A percentile compares a stretch with the other conserved stretches of the same genome.
These are phyloP conservation scores for Chironomus striatipennis DNA, from an alignment of 1,140 invertebrate genomes.

Conservation along the genomic window DNA sequence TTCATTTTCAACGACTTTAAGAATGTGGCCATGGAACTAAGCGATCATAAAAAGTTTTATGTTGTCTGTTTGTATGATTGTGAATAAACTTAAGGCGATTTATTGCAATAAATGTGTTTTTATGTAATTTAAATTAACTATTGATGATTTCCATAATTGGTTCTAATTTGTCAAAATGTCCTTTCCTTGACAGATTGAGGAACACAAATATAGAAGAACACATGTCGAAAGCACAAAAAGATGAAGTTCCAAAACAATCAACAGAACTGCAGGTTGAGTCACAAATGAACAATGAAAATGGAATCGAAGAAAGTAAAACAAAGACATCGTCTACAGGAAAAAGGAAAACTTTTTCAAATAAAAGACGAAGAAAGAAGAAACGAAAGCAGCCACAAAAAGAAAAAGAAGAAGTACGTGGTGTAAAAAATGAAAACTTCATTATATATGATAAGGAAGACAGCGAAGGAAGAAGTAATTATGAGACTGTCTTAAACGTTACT, in stretches of 20 bases:
- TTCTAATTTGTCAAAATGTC: no score
- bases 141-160: no score
- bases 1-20: no score
- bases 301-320: neutral
- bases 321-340: neutral
- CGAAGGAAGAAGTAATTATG: neutral
- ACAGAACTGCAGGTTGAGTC: neutral
- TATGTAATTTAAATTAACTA: no score
- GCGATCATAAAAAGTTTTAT: no score
- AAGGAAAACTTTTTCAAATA: neutral
- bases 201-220: no score
- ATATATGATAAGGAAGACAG: neutral
- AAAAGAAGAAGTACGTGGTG: neutral
- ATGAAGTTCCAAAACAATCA: neutral
- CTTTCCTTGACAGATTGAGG: no score
- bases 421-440: neutral
- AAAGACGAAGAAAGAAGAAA: neutral
- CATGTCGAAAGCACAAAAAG: no score
- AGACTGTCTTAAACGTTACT: neutral
- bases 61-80: no score
- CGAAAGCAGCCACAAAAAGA: slow-evolving; percentile 1
- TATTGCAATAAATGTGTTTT: no score
- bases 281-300: neutral
- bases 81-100: no score
- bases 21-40: no score